Conservation (phyloP, 1,140 invertebrate genomes). For the Tetramorium alpestre region DNA sequence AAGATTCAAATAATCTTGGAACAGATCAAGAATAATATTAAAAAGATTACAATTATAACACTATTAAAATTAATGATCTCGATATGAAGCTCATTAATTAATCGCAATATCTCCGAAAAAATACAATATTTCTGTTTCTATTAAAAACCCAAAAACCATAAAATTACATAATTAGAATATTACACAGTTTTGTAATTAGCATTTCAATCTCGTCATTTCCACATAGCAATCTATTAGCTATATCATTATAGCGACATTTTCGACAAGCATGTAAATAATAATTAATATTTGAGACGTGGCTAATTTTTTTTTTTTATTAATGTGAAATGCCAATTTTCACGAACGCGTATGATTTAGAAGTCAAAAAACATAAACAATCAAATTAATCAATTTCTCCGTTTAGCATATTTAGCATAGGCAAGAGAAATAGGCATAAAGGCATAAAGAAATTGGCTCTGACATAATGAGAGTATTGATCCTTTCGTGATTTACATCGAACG, state of each 20-base stretch:
- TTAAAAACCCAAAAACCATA: neutral
- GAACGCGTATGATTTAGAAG: neutral
- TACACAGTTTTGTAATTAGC: neutral
- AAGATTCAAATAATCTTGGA: neutral
- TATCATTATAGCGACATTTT: neutral
- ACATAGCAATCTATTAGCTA: neutral
- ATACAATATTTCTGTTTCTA: neutral
- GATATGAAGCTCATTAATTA: neutral
- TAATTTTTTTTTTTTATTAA: neutral
- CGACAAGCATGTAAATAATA: neutral
- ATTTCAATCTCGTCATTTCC: constrained; percentile 22
- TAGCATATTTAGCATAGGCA: constrained; percentile 25
- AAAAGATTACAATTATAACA: neutral
- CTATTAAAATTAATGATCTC: constrained; percentile 1
- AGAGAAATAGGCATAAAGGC: no score
- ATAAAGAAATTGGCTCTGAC: constrained; percentile 21
- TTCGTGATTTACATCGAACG: constrained; percentile 11
- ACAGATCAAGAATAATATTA: neutral
- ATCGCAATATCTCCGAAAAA: neutral
- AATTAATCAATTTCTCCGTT: constrained; percentile 6
- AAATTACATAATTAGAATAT: neutral
- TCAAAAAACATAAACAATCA: neutral
- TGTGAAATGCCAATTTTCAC: neutral
- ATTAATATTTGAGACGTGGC: neutral
- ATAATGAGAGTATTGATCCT: neutral